Percentiles rank a stretch among this genome's conserved stretches.
Evolutionary conservation across 2,888 invertebrate species (phyloP).

Genomic region (Neoaliturus tenellus): DNA sequence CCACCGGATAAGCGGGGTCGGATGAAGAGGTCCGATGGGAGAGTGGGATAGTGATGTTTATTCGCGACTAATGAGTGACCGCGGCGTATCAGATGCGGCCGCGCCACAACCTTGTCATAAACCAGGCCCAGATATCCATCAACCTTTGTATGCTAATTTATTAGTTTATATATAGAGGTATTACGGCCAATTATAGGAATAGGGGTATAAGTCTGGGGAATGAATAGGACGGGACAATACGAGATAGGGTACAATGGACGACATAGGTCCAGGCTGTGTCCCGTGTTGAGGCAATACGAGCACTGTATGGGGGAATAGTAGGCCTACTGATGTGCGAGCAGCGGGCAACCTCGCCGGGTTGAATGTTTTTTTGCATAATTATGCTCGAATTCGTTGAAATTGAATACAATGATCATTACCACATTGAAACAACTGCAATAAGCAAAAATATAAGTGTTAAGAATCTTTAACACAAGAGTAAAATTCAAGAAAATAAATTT

Average conservation of each 20-base stretch:
- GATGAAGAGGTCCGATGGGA: constrained; percentile 48
- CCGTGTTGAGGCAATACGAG: not conserved
- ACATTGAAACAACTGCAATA: too few relatives aligned
- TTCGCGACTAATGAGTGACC: constrained; percentile 30
- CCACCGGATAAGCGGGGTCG: not conserved
- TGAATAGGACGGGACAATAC: constrained; percentile 37
- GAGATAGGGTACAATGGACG: constrained; percentile 7
- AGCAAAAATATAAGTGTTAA: too few relatives aligned
- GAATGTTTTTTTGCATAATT: too few relatives aligned
- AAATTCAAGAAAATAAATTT: too few relatives aligned
- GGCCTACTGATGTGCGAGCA: too few relatives aligned
- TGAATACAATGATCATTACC: too few relatives aligned
- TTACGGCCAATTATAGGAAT: constrained; percentile 45
- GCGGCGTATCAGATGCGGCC: constrained; percentile 7
- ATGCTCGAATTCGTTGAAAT: too few relatives aligned
- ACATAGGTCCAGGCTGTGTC: not conserved
- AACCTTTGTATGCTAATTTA: constrained; percentile 52
- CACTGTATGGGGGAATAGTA: not conserved
- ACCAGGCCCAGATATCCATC: constrained; percentile 34
- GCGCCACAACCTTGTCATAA: constrained; percentile 21
- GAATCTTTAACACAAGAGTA: too few relatives aligned
- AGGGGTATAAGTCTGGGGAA: constrained; percentile 18
- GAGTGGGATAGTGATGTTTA: constrained; percentile 5
- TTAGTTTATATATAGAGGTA: constrained; percentile 51
- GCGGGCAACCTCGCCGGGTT: too few relatives aligned